Conservation (phyloP, 2,888 invertebrate genomes). For the Patella ulyssiponensis region DNA sequence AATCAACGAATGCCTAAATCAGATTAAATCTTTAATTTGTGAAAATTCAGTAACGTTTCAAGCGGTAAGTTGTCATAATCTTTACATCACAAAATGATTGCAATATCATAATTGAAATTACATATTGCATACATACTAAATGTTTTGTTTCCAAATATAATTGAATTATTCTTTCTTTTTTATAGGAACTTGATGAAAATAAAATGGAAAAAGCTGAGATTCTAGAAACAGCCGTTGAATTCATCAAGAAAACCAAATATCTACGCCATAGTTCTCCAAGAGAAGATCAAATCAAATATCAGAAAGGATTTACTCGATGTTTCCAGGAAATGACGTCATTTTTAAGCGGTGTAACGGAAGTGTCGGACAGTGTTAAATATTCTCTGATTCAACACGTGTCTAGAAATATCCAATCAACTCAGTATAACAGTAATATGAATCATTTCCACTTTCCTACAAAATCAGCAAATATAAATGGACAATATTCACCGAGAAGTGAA, state of each 20-base stretch:
- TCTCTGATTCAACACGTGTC: neutral
- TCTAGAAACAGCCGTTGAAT: neutral
- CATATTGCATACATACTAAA: no score
- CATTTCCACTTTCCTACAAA: no score
- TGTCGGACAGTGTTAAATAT: neutral
- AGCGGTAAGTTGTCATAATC: no score
- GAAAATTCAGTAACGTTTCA: neutral
- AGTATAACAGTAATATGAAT: neutral
- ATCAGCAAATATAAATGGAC: no score
- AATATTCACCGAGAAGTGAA: no score
- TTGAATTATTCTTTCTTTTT: no score
- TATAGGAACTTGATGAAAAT: neutral
- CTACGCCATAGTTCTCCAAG: neutral
- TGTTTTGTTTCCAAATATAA: no score
- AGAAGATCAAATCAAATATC: neutral
- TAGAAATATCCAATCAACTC: neutral
- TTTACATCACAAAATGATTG: no score
- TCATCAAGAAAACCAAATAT: neutral
- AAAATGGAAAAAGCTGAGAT: conserved; percentile 8
- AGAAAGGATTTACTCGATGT: neutral
- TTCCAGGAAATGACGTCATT: neutral
- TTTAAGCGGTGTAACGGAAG: neutral
- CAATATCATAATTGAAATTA: no score
- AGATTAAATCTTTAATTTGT: neutral
- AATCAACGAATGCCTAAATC: neutral